These are phyloP conservation scores for Dorcus hopei DNA, from an alignment of 2,888 invertebrate species.

Conservation along the genomic window DNA sequence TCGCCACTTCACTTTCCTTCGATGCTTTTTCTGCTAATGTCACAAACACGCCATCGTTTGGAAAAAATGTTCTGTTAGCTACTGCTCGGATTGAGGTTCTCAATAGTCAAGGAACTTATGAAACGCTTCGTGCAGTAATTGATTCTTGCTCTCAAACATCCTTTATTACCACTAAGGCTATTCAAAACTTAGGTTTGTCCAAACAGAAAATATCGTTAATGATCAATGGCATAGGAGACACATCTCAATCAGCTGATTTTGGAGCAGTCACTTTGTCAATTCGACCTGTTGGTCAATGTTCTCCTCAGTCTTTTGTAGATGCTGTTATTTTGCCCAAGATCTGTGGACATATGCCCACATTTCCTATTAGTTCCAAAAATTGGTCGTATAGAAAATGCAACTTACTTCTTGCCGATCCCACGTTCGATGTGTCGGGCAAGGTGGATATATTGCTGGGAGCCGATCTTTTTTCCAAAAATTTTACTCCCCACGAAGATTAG, in stretches of 20 bases:
- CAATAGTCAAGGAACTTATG: neutral
- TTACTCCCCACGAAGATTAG: neutral
- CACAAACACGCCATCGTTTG: neutral
- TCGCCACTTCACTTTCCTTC: neutral
- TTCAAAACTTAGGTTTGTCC: neutral
- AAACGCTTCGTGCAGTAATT: neutral
- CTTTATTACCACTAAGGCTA: neutral
- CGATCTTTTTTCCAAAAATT: neutral
- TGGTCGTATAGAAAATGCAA: neutral
- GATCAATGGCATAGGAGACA: neutral
- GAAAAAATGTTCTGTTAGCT: neutral
- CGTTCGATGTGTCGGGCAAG: neutral
- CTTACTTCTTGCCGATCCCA: neutral
- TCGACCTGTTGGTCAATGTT: neutral
- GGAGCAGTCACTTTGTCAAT: neutral
- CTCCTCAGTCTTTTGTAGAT: neutral
- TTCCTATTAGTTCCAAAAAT: neutral
- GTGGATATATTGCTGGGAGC: neutral
- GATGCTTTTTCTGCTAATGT: neutral
- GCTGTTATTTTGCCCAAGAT: neutral
- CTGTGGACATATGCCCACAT: neutral
- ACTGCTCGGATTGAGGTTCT: neutral
- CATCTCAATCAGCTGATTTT: neutral
- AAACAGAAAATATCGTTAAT: neutral
- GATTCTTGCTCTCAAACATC: neutral